Percentiles rank a stretch among this genome's conserved stretches.
Conservation (phyloP, 2,888 invertebrate genomes). For the Aspidiotus destructor region DNA sequence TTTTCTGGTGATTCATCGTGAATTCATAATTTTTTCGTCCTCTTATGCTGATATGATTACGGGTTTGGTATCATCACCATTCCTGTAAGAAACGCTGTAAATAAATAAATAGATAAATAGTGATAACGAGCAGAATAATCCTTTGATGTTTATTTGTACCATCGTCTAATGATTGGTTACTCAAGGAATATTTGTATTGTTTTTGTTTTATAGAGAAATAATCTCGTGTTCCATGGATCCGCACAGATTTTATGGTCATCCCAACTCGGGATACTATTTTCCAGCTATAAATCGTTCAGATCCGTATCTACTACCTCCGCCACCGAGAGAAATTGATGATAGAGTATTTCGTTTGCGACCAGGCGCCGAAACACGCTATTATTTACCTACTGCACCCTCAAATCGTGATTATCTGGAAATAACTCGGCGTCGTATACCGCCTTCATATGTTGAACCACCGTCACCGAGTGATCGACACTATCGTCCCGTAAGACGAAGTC, state of each 20-base stretch:
- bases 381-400: slow-evolving; percentile 11
- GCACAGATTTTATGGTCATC: slow-evolving; percentile 28
- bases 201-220: too few relatives aligned
- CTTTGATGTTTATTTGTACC: too few relatives aligned
- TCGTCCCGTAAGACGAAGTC: slow-evolving; percentile 17
- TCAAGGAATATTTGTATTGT: not conserved
- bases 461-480: slow-evolving; percentile 17
- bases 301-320: slow-evolving; percentile 16
- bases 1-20: too few relatives aligned
- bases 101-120: too few relatives aligned
- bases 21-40: too few relatives aligned
- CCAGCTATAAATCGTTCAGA: slow-evolving; percentile 16
- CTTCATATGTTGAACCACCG: slow-evolving; percentile 16
- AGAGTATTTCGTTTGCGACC: slow-evolving; percentile 23
- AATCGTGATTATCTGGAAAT: slow-evolving; percentile 26
- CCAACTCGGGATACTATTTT: slow-evolving; percentile 15
- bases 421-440: slow-evolving; percentile 18
- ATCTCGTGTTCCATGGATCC: slow-evolving; percentile 20
- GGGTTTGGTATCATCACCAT: too few relatives aligned
- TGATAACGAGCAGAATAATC: too few relatives aligned
- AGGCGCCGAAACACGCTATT: slow-evolving; percentile 10
- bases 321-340: slow-evolving; percentile 25
- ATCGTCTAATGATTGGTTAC: not conserved
- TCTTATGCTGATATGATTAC: too few relatives aligned
- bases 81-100: too few relatives aligned